Base-by-base conservation (phyloP, 2,888 invertebrate genomes). In the Chrysomela aeneicollis region DNA sequence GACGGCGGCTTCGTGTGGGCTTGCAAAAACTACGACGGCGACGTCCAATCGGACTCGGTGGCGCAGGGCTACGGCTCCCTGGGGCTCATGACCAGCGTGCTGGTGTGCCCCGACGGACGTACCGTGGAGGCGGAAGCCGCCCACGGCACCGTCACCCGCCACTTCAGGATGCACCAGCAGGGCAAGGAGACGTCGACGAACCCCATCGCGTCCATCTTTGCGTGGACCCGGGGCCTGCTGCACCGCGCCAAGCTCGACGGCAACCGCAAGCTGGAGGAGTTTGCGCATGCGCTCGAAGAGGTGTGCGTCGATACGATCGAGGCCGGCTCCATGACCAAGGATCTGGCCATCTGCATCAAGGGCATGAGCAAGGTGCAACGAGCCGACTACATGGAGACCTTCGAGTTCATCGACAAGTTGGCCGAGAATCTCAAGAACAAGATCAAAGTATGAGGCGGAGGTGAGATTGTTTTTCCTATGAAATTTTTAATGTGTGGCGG, bases 1-100 rank as follows among this genome's bases (percentile, higher is more conserved):
- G 95, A 97, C 76, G 99, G 99, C 72, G 98, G 98, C 47, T 99
- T 98, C 82, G 97, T 99, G 0, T 99, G 98, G 98, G 97, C 98
- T 8, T 99, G 98, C 84, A 99, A 99, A 83, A 99, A 99, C 83
- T 99, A 99, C 81, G 98, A 99, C 79, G 98, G 98, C 47, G 98
- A 99, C 84, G 98, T 99, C 0, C 98, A 99, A 83, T 97, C 97
- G 0, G 98, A 99, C 83, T 94, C 97, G 0, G 95, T 99, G 26
- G 98, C 98, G 65, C 55, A 63, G 42, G 98, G 97, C 32, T 95
- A 92, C 75, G 95, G 98, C 12, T 98, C 97, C 0, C 86, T 98
- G 64, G 98, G 98, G 72, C 87, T 99, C 73, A 99, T 99, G 99
- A 99, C 98, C 0, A 97, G 97, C 12, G 98, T 99, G 0, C 86